Evolutionary conservation across 92 coral and sea anemone genomes (phyloP), one percentile per base, ranked within the genome.

Genomic region (Plumapathes pennacea): DNA sequence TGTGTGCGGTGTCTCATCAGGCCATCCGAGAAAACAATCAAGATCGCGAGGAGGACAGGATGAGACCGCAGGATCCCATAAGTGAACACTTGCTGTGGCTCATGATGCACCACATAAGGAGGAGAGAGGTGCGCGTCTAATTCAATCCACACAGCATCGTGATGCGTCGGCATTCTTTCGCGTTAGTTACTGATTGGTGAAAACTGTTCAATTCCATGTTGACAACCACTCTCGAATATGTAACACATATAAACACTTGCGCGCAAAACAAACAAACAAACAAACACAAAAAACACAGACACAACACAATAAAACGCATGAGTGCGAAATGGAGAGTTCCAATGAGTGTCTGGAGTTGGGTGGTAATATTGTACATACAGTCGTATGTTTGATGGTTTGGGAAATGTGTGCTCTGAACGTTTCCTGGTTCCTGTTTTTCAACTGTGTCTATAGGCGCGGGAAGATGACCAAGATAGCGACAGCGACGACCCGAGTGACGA

Each of bases 41-140:
- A 32, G 96, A 92, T 54, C 82, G 98, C 25, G 94, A 88, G 32
- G 98, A 88, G 38, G 98, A 92, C 39, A 61, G 97, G 27, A 72
- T 71, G 20, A 64, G 86, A 18, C 87, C 98, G 22, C 92, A 84
- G 39, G 96, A 92, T 43, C 98, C 98, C 6, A 88, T 92, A 43
- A 88, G 89, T 60, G 98, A 81, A 69, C 96, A 92, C 55, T 78
- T 92, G 18, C 71, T 92, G 33, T 84, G 85, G 84, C 80, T 92
- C 14, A 92, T 92, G 98, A 89, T 92, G 85, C 86, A 92, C 44
- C 98, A 92, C 76, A 82, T 84, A n/a, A 91, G 95, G 40, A 71
- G 95, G 57, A 67, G 82, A 28, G 65, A 76, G 65, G 88, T 81
- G 47, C 27, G 71, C 34, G 0, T 2, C 7, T 21, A 31, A 11